These are phyloP conservation scores for Diaperis boleti DNA, from an alignment of 2,888 invertebrate genomes.

Conservation along the genomic window DNA sequence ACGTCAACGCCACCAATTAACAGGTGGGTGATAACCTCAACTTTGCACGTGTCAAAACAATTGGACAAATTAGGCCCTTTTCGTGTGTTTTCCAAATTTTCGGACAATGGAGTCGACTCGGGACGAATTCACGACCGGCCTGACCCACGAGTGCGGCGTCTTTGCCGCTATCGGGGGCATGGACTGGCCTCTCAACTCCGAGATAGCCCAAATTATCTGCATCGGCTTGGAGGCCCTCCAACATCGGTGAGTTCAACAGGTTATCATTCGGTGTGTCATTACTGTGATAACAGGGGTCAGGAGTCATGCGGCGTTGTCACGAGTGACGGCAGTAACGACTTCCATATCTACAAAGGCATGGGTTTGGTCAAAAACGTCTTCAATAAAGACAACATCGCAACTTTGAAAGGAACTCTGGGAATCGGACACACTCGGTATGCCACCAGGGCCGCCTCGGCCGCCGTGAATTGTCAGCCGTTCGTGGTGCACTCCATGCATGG, in stretches of 20 bases:
- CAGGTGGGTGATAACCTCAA: conserved; percentile 20
- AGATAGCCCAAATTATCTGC: conserved; percentile 91
- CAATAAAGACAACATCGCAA: conserved; percentile 87
- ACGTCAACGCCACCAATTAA: conserved; percentile 1
- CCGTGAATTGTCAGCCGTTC: conserved; percentile 97
- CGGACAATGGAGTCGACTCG: not conserved
- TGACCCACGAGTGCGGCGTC: conserved; percentile 93
- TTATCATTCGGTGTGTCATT: too few relatives aligned
- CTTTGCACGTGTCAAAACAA: conserved; percentile 14
- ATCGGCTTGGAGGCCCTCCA: conserved; percentile 92
- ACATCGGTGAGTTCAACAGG: conserved; percentile 78
- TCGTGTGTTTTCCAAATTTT: too few relatives aligned
- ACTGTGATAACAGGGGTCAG: conserved; percentile 85
- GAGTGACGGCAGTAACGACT: conserved; percentile 84
- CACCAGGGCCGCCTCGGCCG: conserved; percentile 92
- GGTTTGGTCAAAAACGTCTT: conserved; percentile 95
- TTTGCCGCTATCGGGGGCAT: conserved; percentile 90
- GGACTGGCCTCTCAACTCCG: conserved; percentile 65
- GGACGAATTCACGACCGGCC: conserved; percentile 49
- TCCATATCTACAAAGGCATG: conserved; percentile 92
- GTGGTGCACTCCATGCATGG: conserved; percentile 98
- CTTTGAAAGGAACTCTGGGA: conserved; percentile 88
- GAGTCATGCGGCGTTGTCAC: conserved; percentile 98
- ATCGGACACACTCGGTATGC: conserved; percentile 98
- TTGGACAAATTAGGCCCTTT: too few relatives aligned